These are phyloP conservation scores for Chaenocephalus aceratus DNA, from an alignment of 2,113 vertebrate species.

Conservation along the genomic window DNA sequence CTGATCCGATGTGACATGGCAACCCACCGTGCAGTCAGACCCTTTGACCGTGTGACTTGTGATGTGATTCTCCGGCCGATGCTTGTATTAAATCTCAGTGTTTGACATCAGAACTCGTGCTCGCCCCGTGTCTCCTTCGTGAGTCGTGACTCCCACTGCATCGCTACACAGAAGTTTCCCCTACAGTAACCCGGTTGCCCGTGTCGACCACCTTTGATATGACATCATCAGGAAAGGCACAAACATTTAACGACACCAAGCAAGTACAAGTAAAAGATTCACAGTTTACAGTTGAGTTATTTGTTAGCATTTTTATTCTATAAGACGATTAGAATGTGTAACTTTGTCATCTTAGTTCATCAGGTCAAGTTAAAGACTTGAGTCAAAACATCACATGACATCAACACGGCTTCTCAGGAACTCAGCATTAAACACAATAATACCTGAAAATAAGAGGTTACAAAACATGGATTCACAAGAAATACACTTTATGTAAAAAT, in stretches of 20 bases:
- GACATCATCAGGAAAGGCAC: not conserved
- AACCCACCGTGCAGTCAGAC: no score
- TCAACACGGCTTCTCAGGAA: not conserved
- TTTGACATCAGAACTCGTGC: no score
- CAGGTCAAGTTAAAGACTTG: slow-evolving; percentile 8
- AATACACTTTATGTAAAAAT: not conserved
- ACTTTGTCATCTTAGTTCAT: slow-evolving; percentile 48
- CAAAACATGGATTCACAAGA: not conserved
- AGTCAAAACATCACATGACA: slow-evolving; percentile 44
- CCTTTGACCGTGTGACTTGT: no score
- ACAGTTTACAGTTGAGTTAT: slow-evolving; percentile 7
- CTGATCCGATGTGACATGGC: no score
- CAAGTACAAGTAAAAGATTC: not conserved
- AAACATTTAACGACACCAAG: not conserved
- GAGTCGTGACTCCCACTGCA: no score
- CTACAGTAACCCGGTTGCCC: no score
- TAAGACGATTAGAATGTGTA: not conserved
- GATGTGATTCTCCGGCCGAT: no score
- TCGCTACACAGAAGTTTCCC: no score
- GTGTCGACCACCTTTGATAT: no score
- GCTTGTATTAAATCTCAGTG: no score
- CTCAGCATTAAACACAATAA: not conserved
- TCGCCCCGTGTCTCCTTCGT: no score
- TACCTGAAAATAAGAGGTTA: not conserved
- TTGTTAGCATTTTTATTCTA: not conserved